Base-by-base conservation (phyloP, 2,888 invertebrate genomes). In the Euclidia mi region DNA sequence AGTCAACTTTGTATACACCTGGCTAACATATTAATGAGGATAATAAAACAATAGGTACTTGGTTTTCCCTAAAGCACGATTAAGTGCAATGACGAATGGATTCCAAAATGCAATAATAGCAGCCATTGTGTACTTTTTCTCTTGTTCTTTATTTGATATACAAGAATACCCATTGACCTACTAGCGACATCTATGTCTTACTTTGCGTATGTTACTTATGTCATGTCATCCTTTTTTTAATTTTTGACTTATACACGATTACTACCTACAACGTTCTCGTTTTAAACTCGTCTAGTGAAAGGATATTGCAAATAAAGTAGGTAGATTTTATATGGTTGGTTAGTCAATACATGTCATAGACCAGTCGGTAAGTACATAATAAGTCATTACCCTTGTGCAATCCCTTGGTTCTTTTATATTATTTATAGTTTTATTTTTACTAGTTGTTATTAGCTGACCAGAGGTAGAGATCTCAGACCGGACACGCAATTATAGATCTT, bases 271-370 rank as follows among this genome's bases (percentile, higher is more conserved):
- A 65, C 42, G 47, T 48, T 52, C 42, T 31, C 47, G 20, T 51
- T 71, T 58, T 56, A 28, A 35, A 37, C 9, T 50, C 31, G 29
- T 14, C 12, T 50, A 47, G 46, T 46, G 25, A 48, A n/a, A 34
- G n/a, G 29, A 67, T 65, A 62, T 67, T 51, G 64, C 73, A 69
- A 73, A 55, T 78, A 72, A 63, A 58, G 74, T 83, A 83, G 84
- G 74, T 83, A 83, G 84, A 81, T 83, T 83, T 83, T 82, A 81
- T 84, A 83, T 80, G 69, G 75, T 81, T 74, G 77, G 65, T 65
- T 60, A 77, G 71, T 67, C 50, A 71, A 63, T 78, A 76, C 50
- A 58, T 43, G 11, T 32, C 45, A 44, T 70, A 60, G 51, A 42
- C 69, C 74, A 69, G 74, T 77, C 64, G 64, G 35, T 71, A 71